A percentile compares a stretch with the other conserved stretches of the same genome.
Conservation (phyloP, 2,888 invertebrate genomes). For the Frankliniella intonsa region DNA sequence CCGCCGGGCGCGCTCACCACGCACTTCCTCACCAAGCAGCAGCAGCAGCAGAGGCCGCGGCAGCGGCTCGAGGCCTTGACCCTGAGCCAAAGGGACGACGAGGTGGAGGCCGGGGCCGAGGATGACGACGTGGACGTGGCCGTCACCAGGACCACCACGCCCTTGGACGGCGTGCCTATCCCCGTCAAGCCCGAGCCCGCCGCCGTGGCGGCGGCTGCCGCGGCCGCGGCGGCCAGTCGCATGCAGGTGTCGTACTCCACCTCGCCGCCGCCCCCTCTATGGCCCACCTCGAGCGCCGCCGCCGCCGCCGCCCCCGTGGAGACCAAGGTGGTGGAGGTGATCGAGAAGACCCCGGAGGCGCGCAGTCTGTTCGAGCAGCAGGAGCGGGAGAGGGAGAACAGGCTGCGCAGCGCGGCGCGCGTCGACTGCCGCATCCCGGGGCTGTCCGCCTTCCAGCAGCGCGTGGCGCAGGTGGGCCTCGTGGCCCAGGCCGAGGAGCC, state of each 20-base stretch:
- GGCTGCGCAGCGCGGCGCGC: not conserved
- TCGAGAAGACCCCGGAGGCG: slow-evolving; percentile 20
- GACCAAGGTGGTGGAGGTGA: slow-evolving; percentile 19
- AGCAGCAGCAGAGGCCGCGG: slow-evolving; percentile 1
- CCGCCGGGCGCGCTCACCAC: not conserved
- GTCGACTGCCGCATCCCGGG: not conserved
- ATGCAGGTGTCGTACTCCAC: slow-evolving; percentile 46
- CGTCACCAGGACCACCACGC: slow-evolving; percentile 26
- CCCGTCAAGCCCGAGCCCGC: slow-evolving; percentile 1
- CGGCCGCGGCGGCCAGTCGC: slow-evolving; percentile 45
- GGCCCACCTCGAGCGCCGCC: slow-evolving; percentile 31
- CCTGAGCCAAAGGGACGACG: slow-evolving; percentile 24
- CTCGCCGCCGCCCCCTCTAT: slow-evolving; percentile 45
- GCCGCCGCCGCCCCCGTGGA: slow-evolving; percentile 27
- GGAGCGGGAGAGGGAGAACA: slow-evolving; percentile 25
- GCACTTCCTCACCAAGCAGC: slow-evolving; percentile 42
- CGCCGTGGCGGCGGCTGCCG: slow-evolving; percentile 49
- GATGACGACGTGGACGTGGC: not conserved
- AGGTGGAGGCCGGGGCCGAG: not conserved
- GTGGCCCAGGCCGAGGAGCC: not conserved
- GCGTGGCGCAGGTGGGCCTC: not conserved
- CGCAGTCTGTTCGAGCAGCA: slow-evolving; percentile 2
- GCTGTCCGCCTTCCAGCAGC: slow-evolving; percentile 5
- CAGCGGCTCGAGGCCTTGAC: slow-evolving; percentile 27
- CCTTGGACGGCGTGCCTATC: slow-evolving; percentile 11